phyloP scores from a whole-genome alignment of 1,140 invertebrate genomes.

The Thaumatotibia leucotreta region DNA sequence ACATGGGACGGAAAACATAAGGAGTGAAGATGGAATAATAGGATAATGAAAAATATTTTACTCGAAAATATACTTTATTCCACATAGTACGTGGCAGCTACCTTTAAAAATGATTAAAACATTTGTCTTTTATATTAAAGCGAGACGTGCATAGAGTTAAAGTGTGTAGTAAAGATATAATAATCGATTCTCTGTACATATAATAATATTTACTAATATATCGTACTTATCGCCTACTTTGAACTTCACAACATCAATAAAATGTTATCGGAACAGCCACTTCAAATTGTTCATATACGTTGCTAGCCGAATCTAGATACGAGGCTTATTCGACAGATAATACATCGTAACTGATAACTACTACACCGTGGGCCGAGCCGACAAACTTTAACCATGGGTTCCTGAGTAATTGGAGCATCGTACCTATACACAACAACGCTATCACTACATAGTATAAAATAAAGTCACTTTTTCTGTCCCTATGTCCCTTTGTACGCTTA shows the following conservation, averaged over 20 bases:
- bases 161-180: conserved; percentile 17
- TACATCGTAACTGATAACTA: conserved; percentile 47
- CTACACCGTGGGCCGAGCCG: neutral
- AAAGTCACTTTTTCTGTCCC: too few relatives aligned
- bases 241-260: conserved; percentile 48
- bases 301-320: conserved; percentile 43
- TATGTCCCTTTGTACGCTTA: too few relatives aligned
- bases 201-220: conserved; percentile 30
- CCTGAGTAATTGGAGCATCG: neutral
- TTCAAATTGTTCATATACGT: conserved; percentile 53
- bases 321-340: conserved; percentile 54
- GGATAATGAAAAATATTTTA: conserved; percentile 12
- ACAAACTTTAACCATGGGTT: neutral
- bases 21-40: neutral
- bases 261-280: conserved; percentile 51
- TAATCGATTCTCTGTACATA: conserved; percentile 27
- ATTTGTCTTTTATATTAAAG: conserved; percentile 14
- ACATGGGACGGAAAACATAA: neutral
- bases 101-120: conserved; percentile 1
- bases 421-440: too few relatives aligned
- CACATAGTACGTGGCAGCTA: neutral
- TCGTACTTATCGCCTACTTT: conserved; percentile 38
- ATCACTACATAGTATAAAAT: too few relatives aligned
- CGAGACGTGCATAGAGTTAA: conserved; percentile 27
- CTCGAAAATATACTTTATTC: conserved; percentile 13